Percentiles rank a stretch among this genome's conserved stretches.
These are phyloP conservation scores for Naja naja DNA, from an alignment of 2,113 vertebrate species.

Conservation along the genomic window DNA sequence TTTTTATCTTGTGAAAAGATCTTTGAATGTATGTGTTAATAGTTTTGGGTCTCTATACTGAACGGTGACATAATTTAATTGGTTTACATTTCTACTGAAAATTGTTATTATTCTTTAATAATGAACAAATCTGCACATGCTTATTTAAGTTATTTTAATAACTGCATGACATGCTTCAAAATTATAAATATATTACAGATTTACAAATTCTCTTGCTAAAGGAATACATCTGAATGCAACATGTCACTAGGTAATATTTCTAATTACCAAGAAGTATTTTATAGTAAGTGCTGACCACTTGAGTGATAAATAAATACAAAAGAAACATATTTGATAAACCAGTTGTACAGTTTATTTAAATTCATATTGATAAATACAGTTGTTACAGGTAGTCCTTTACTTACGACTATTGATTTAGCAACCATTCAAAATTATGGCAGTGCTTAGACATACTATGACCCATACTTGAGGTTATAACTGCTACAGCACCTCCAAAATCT, in stretches of 20 bases:
- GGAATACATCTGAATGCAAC: background rate
- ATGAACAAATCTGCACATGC: background rate
- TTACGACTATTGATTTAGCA: background rate
- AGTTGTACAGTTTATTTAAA: conserved; percentile 42
- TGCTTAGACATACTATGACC: background rate
- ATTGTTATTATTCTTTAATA: background rate
- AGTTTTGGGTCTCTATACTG: background rate
- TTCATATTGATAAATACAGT: conserved; percentile 17
- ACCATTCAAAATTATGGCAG: background rate
- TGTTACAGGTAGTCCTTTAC: background rate
- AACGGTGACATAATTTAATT: background rate
- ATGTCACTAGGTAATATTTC: conserved; percentile 13
- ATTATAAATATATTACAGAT: background rate
- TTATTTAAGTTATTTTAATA: background rate
- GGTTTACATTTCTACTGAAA: background rate
- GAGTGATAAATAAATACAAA: conserved; percentile 27
- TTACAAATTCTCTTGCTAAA: background rate
- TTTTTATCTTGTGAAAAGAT: background rate
- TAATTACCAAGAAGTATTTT: background rate
- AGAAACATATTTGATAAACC: conserved; percentile 48
- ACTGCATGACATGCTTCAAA: background rate
- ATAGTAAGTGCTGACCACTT: background rate
- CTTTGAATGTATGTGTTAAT: background rate
- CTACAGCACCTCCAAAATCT: background rate
- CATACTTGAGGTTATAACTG: background rate